Evolutionary conservation across 1,140 invertebrate genomes (phyloP).

Genomic region (Drosophila mojavensis): DNA sequence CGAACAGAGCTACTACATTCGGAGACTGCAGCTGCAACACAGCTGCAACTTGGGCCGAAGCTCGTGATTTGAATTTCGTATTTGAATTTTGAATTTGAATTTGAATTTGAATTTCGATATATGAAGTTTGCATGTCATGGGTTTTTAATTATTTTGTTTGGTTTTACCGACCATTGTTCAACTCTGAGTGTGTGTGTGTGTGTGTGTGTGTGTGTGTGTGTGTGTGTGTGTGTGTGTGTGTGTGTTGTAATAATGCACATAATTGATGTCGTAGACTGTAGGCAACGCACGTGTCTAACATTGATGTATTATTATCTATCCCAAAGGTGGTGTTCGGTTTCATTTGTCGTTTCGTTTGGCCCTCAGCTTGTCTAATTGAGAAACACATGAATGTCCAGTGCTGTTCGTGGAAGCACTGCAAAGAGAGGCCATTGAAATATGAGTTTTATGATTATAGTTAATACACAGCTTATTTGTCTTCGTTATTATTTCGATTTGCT

Average conservation of each 20-base stretch:
- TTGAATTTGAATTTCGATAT: constrained; percentile 56
- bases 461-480: too few relatives aligned
- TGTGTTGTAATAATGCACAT: too few relatives aligned
- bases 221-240: constrained; percentile 12
- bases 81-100: constrained; percentile 71
- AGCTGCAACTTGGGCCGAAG: constrained; percentile 36
- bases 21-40: constrained; percentile 30
- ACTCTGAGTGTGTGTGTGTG: constrained; percentile 8
- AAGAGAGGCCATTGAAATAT: too few relatives aligned
- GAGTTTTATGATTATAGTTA: too few relatives aligned
- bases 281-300: constrained; percentile 36
- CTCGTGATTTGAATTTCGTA: constrained; percentile 76
- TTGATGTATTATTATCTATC: constrained; percentile 49
- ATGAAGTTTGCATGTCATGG: constrained; percentile 49
- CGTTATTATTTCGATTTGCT: too few relatives aligned
- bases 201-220: constrained; percentile 10
- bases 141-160: constrained; percentile 80
- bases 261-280: constrained; percentile 60
- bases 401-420: neutral
- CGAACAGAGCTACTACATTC: constrained; percentile 42
- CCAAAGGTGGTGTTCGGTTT: constrained; percentile 41
- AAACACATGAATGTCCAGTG: neutral
- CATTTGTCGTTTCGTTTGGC: constrained; percentile 17
- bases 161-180: constrained; percentile 43
- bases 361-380: neutral